These are phyloP conservation scores for Vipera ursinii DNA, from an alignment of 2,797 vertebrate genomes.

Conservation along the genomic window DNA sequence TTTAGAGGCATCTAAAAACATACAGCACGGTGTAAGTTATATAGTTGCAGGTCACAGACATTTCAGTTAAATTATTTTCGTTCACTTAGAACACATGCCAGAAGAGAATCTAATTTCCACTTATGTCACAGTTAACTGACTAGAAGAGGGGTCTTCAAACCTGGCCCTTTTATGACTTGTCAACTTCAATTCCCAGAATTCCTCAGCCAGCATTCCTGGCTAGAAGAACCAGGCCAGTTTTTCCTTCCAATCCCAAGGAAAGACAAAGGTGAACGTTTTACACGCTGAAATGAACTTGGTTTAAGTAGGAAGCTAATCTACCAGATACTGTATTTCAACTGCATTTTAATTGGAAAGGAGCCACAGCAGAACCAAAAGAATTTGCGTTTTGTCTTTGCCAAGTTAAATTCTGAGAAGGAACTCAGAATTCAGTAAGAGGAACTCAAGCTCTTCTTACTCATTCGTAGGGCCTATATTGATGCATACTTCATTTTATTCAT, in stretches of 20 bases:
- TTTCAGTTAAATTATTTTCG: background rate
- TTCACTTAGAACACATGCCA: too few relatives aligned
- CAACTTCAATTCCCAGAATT: too few relatives aligned
- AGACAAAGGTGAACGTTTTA: background rate
- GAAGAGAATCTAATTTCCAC: background rate
- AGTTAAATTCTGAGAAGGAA: background rate
- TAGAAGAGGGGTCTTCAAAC: too few relatives aligned
- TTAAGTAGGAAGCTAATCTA: background rate
- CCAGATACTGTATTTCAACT: background rate
- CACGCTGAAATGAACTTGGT: background rate
- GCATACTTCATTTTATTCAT: background rate
- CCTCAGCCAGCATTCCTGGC: too few relatives aligned
- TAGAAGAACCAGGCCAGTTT: background rate
- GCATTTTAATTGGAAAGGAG: background rate
- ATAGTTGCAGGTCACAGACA: background rate
- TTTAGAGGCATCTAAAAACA: constrained; percentile 82
- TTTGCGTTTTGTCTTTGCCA: background rate
- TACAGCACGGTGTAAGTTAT: constrained; percentile 18
- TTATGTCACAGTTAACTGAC: background rate
- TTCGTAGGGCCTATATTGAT: background rate
- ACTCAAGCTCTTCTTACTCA: background rate
- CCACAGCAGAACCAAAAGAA: background rate
- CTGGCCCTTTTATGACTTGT: too few relatives aligned
- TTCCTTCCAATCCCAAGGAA: background rate
- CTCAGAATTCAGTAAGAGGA: background rate